Conservation (phyloP, 2,888 invertebrate species). For the Plebejus melissa region DNA sequence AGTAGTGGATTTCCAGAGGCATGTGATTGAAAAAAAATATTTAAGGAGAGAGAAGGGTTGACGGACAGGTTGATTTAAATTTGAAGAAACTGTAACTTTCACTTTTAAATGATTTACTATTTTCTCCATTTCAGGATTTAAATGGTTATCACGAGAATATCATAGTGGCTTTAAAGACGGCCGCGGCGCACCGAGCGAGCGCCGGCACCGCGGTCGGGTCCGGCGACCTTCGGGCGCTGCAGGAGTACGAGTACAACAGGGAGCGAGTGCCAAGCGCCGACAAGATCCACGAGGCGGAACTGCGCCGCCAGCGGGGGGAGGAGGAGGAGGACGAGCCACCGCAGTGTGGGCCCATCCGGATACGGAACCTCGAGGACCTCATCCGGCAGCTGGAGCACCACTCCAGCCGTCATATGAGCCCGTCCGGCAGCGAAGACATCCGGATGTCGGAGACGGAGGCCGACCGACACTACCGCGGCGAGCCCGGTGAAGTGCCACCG, state of each 20-base stretch:
- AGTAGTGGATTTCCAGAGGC: too few relatives aligned
- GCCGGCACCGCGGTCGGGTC: slow-evolving; percentile 60
- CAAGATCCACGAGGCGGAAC: slow-evolving; percentile 85
- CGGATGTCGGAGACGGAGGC: slow-evolving; percentile 93
- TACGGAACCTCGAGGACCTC: slow-evolving; percentile 93
- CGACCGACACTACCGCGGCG: slow-evolving; percentile 91
- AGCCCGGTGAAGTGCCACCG: slow-evolving; percentile 73
- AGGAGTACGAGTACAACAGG: slow-evolving; percentile 75
- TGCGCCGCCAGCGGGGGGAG: slow-evolving; percentile 77
- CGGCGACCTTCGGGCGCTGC: slow-evolving; percentile 65
- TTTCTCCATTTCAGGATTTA: slow-evolving; percentile 83
- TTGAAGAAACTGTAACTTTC: neutral
- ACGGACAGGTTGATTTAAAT: too few relatives aligned
- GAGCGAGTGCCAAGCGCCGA: slow-evolving; percentile 86
- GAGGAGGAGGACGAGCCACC: slow-evolving; percentile 87
- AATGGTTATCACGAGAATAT: slow-evolving; percentile 96
- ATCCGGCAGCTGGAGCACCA: slow-evolving; percentile 93
- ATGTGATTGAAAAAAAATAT: too few relatives aligned
- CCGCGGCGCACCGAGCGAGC: slow-evolving; percentile 84
- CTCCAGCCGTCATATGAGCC: slow-evolving; percentile 91
- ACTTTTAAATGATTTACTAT: too few relatives aligned
- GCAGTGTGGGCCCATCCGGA: slow-evolving; percentile 90
- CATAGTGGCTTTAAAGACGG: slow-evolving; percentile 91
- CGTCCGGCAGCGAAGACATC: slow-evolving; percentile 94
- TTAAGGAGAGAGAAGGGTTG: too few relatives aligned